Percentiles rank a stretch among this genome's conserved stretches.
Evolutionary conservation across 2,888 invertebrate genomes (phyloP).

Genomic region (Spisula subtruncata): DNA sequence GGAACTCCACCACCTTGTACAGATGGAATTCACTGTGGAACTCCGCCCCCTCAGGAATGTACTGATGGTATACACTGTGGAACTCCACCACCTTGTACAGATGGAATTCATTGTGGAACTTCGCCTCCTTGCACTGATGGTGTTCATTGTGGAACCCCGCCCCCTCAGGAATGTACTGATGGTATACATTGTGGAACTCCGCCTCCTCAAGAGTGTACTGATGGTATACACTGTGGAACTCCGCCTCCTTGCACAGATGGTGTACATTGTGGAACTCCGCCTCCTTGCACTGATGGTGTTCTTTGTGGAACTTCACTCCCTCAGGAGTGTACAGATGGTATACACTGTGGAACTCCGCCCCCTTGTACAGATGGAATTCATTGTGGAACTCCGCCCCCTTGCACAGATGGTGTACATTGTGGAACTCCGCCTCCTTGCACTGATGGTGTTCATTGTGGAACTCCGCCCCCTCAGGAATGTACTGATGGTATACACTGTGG

Average conservation of each 20-base stretch:
- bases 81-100: slow-evolving; percentile 56
- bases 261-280: slow-evolving; percentile 71
- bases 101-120: slow-evolving; percentile 57
- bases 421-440: slow-evolving; percentile 67
- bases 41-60: slow-evolving; percentile 61
- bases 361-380: too few relatives aligned
- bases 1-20: slow-evolving; percentile 64
- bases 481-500: slow-evolving; percentile 65
- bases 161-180: slow-evolving; percentile 52
- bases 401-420: slow-evolving; percentile 71
- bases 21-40: slow-evolving; percentile 73
- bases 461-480: slow-evolving; percentile 65
- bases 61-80: slow-evolving; percentile 66
- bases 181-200: slow-evolving; percentile 64
- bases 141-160: slow-evolving; percentile 59
- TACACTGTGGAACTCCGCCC: too few relatives aligned
- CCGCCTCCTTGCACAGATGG: slow-evolving; percentile 71
- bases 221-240: slow-evolving; percentile 74
- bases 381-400: slow-evolving; percentile 70
- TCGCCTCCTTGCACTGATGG: slow-evolving; percentile 62
- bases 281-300: too few relatives aligned
- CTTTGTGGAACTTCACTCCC: slow-evolving; percentile 69
- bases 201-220: slow-evolving; percentile 63
- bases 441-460: slow-evolving; percentile 72
- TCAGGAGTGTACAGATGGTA: slow-evolving; percentile 69